phyloP scores from a whole-genome alignment of 2,888 invertebrate species.

The Scelioninae gen. 1 region DNA sequence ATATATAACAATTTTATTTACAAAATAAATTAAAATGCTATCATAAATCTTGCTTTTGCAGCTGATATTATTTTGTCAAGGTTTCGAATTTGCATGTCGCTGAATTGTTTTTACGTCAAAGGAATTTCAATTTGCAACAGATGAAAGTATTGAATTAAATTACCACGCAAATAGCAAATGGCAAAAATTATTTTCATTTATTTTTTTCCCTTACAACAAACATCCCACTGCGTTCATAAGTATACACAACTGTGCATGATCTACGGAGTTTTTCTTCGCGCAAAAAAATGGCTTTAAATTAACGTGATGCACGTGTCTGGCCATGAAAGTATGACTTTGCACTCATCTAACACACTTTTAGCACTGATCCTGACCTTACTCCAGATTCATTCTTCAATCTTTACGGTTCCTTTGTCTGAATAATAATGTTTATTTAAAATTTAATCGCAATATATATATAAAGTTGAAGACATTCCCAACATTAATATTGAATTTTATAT shows the following conservation, averaged over 20 bases:
- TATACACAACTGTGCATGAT: background rate
- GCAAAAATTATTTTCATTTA: conserved; percentile 7
- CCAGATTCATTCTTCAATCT: too few relatives aligned
- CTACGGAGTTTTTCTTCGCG: conserved; percentile 5
- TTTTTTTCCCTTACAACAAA: background rate
- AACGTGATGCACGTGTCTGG: conserved; percentile 24
- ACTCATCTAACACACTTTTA: conserved; percentile 18
- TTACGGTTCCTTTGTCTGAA: too few relatives aligned
- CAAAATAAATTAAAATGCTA: background rate
- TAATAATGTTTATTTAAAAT: too few relatives aligned
- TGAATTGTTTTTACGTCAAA: conserved; percentile 17
- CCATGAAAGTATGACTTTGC: conserved; percentile 35
- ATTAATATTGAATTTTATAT: too few relatives aligned
- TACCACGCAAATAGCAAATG: background rate
- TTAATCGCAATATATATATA: too few relatives aligned
- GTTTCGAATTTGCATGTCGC: conserved; percentile 7
- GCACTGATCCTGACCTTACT: too few relatives aligned
- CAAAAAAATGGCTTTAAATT: conserved; percentile 15
- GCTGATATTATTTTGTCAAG: conserved; percentile 14
- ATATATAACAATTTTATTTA: background rate
- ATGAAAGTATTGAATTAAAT: conserved; percentile 15
- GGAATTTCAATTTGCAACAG: conserved; percentile 12
- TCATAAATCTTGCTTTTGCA: conserved; percentile 15
- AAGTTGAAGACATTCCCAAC: too few relatives aligned
- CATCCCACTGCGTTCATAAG: background rate